These are phyloP conservation scores for Theocolax elegans DNA, from an alignment of 1,140 invertebrate species.

Conservation along the genomic window DNA sequence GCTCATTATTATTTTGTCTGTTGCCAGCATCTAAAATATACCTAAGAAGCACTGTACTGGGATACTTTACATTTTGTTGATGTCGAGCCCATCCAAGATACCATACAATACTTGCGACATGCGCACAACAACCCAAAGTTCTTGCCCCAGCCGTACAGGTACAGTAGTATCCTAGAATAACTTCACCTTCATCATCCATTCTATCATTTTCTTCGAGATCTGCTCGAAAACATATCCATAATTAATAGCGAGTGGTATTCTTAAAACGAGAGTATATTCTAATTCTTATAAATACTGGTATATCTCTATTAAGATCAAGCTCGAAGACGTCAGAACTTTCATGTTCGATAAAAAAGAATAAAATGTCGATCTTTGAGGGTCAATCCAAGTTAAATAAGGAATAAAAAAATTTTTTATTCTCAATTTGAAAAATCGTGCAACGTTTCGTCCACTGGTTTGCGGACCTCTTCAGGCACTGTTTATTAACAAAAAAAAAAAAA, in stretches of 20 bases:
- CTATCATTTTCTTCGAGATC: neutral
- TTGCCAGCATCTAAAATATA: neutral
- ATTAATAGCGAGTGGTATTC: neutral
- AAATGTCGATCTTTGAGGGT: no score
- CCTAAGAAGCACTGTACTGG: neutral
- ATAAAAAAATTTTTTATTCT: no score
- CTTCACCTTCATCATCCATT: neutral
- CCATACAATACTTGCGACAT: slow-evolving; percentile 17
- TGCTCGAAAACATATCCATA: neutral
- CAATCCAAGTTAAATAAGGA: no score
- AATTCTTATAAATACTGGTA: slow-evolving; percentile 36
- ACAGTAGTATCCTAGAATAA: slow-evolving; percentile 14
- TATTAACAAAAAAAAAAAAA: no score
- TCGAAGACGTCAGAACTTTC: slow-evolving; percentile 24
- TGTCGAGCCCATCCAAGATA: slow-evolving; percentile 1
- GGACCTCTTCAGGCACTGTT: no score
- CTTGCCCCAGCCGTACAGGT: slow-evolving; percentile 7
- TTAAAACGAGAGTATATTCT: slow-evolving; percentile 23
- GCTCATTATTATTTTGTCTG: neutral
- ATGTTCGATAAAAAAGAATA: no score
- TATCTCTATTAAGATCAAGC: slow-evolving; percentile 12
- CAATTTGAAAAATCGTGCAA: no score
- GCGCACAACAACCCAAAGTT: slow-evolving; percentile 13
- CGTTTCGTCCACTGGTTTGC: no score
- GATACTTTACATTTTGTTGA: slow-evolving; percentile 6